A percentile compares a stretch with the other conserved stretches of the same genome.
Conservation (phyloP, 2,888 invertebrate genomes). For the Apamea anceps region DNA sequence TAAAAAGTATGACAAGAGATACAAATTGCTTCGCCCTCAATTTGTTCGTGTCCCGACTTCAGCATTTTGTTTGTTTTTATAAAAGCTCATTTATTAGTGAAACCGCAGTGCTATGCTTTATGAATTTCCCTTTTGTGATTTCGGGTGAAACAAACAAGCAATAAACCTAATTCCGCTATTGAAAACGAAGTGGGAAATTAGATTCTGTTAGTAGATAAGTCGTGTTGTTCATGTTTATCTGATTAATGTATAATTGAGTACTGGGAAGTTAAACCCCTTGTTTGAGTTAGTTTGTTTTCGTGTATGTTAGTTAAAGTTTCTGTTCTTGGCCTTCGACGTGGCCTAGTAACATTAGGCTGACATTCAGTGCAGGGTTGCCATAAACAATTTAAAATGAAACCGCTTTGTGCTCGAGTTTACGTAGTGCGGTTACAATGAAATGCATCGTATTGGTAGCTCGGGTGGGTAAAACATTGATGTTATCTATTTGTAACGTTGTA, state of each 20-base stretch:
- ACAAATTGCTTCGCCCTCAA: constrained; percentile 86
- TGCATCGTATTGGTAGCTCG: constrained; percentile 34
- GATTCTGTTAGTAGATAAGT: constrained; percentile 60
- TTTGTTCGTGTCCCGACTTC: constrained; percentile 81
- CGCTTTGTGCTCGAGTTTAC: constrained; percentile 33
- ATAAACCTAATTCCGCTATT: constrained; percentile 56
- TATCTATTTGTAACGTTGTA: constrained; percentile 26
- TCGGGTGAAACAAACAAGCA: constrained; percentile 59
- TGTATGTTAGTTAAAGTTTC: constrained; percentile 45
- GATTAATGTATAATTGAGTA: constrained; percentile 59
- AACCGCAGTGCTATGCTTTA: constrained; percentile 78
- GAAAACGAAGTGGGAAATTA: constrained; percentile 61
- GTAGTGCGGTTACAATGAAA: constrained; percentile 38
- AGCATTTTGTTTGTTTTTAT: constrained; percentile 85
- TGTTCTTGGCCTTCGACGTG: constrained; percentile 51
- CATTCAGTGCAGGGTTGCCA: constrained; percentile 44
- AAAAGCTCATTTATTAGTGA: constrained; percentile 84
- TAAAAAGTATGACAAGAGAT: constrained; percentile 88
- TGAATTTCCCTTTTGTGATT: constrained; percentile 71
- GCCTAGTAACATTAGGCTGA: constrained; percentile 59
- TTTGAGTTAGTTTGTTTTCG: constrained; percentile 43
- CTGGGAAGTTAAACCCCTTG: constrained; percentile 36
- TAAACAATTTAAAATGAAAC: constrained; percentile 58
- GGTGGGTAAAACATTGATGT: constrained; percentile 18
- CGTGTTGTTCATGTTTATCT: constrained; percentile 56